These are phyloP conservation scores for Naso thynnoides DNA, from an alignment of 2,797 vertebrate genomes.

Conservation along the genomic window DNA sequence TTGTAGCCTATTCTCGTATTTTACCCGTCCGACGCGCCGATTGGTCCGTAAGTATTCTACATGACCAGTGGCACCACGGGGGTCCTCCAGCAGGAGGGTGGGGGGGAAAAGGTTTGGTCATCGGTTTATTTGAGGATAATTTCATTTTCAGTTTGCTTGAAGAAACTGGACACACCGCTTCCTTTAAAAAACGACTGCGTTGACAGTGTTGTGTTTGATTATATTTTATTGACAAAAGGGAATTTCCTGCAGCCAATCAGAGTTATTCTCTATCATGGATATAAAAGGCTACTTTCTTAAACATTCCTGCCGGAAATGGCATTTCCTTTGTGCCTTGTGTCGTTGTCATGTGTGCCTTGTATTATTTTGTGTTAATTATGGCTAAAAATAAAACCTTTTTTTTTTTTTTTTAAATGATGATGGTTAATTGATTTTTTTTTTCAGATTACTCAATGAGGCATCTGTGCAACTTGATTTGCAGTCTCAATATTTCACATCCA, in stretches of 20 bases:
- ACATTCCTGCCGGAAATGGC: no score
- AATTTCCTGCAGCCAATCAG: no score
- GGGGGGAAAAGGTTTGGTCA: slow-evolving; percentile 43
- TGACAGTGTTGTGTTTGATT: not conserved
- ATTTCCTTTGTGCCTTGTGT: not conserved
- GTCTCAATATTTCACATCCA: not conserved
- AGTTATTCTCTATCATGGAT: not conserved
- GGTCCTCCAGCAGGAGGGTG: slow-evolving; percentile 54
- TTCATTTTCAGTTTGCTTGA: slow-evolving; percentile 23
- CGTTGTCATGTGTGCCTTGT: not conserved
- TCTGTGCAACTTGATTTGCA: not conserved
- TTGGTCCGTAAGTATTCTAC: slow-evolving; percentile 58
- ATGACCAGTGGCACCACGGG: slow-evolving; percentile 42
- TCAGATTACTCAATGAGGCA: not conserved
- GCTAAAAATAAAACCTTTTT: not conserved
- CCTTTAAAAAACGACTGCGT: not conserved
- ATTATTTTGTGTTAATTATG: not conserved
- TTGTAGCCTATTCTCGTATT: slow-evolving; percentile 41
- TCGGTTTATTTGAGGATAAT: slow-evolving; percentile 32
- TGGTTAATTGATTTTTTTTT: not conserved
- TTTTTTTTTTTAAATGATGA: not conserved
- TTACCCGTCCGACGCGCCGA: slow-evolving; percentile 55
- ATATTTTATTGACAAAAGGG: not conserved
- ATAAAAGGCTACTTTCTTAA: no score
- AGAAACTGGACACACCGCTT: not conserved